phyloP scores from a whole-genome alignment of 92 coral and sea anemone genomes.

The Umimayanthus kanabou region DNA sequence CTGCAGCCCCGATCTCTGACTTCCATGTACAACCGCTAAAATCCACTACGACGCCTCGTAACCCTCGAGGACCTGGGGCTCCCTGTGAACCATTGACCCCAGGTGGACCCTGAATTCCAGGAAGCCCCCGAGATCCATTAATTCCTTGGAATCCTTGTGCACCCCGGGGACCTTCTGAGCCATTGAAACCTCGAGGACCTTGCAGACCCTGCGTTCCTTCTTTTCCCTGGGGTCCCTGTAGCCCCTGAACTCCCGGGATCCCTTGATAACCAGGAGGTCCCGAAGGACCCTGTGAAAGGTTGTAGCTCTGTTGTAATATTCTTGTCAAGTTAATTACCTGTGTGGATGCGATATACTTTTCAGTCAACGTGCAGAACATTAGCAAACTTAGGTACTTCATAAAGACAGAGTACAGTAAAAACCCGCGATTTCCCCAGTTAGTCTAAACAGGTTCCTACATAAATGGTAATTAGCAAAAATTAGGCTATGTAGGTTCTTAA shows the following conservation, averaged over 20 bases:
- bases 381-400: neutral
- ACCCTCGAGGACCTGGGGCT: slow-evolving; percentile 22
- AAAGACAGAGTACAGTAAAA: neutral
- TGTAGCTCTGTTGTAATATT: neutral
- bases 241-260: neutral
- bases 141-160: neutral
- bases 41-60: neutral
- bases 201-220: neutral
- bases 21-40: slow-evolving; percentile 13
- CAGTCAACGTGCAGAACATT: neutral
- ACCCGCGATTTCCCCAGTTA: too few relatives aligned
- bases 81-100: slow-evolving; percentile 31
- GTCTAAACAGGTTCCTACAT: too few relatives aligned
- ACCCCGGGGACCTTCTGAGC: slow-evolving; percentile 25
- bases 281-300: slow-evolving; percentile 8
- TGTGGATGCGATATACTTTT: neutral
- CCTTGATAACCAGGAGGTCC: slow-evolving; percentile 23
- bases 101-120: slow-evolving; percentile 18
- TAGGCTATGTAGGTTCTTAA: too few relatives aligned
- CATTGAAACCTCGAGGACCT: slow-evolving; percentile 21
- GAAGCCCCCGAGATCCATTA: slow-evolving; percentile 18
- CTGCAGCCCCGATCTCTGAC: neutral
- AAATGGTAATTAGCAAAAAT: too few relatives aligned
- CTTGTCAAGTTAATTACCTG: slow-evolving; percentile 16
- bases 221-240: neutral